phyloP scores from a whole-genome alignment of 2,888 invertebrate genomes.

The Oscheius sp. region DNA sequence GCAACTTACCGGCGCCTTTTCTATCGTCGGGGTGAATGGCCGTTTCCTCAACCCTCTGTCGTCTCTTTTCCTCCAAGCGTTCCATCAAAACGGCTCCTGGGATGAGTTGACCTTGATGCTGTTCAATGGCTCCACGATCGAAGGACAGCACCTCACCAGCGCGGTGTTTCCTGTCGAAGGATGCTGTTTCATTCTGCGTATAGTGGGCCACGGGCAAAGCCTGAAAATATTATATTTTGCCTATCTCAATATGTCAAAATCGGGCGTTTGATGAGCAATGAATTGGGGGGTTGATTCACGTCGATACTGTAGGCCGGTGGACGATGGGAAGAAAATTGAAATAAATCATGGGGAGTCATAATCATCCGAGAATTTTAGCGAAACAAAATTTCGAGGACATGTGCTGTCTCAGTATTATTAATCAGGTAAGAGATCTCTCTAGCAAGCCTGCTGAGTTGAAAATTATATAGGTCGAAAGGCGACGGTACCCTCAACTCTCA shows the following conservation, averaged over 20 bases:
- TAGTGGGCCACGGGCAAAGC: conserved; percentile 55
- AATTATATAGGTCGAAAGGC: too few species aligned
- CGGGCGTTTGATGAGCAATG: background rate
- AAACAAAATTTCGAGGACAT: too few species aligned
- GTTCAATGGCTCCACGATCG: conserved; percentile 42
- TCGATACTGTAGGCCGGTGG: conserved; percentile 7
- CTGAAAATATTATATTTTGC: conserved; percentile 42
- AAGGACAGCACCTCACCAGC: conserved; percentile 49
- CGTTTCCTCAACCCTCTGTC: conserved; percentile 1
- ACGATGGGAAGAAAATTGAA: background rate
- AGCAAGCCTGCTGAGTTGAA: too few species aligned
- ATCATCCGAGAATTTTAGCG: too few species aligned
- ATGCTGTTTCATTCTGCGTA: conserved; percentile 61
- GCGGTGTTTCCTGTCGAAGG: conserved; percentile 57
- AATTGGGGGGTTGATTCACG: background rate
- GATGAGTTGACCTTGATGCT: conserved; percentile 21
- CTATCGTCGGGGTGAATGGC: conserved; percentile 38
- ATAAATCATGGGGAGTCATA: background rate
- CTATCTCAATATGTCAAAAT: too few species aligned
- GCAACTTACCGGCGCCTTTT: conserved; percentile 12
- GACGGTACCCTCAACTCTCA: too few species aligned
- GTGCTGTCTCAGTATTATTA: too few species aligned
- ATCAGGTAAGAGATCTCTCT: too few species aligned
- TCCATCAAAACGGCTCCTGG: conserved; percentile 21
- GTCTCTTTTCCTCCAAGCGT: conserved; percentile 17